Base-by-base conservation (phyloP, 2,888 invertebrate species). In the Encarsia formosa region DNA sequence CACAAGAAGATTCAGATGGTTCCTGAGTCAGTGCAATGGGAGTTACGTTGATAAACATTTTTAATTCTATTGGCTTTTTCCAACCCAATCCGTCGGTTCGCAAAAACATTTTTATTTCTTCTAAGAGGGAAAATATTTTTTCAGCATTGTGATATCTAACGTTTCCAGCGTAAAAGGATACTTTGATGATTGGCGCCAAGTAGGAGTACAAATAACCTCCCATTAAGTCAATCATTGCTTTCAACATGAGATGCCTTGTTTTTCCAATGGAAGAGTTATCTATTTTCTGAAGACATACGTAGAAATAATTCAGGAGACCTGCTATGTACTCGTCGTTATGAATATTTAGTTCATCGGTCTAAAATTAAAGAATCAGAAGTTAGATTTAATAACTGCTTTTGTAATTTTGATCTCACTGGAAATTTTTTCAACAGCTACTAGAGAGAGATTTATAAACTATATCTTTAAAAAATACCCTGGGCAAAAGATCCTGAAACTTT, bases 161-260 rank as follows among this genome's bases (percentile, higher is more conserved):
- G 11, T 77, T 76, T 0, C 85, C 86, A 5, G 81, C 79, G 59
- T 86, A 86, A 69, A 78, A 86, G 0, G 81, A 77, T 40, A 78
- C 76, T 62, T 80, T 82, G 0, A 81, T 78, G 1, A 81, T 67
- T 0, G 86, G 85, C 11, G 85, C 63, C 9, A 82, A 75, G 66
- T 80, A 79, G 39, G 77, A 74, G 62, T 81, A 79, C 20, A 86
- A 68, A 63, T 82, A 84, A 13, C 84, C 84, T 32, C 84, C 84
- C 60, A 79, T 61, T 37, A 71, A 73, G 59, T 79, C 81, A 5
- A 78, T 78, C 0, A 79, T 67, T 2, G 80, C 67, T 59, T 64
- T 68, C 41, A 69, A 31, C 63, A 71, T 63, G 29, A 71, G 59
- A 49, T 65, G 67, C 54, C 65, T 69, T 32, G 67, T 67, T 56